phyloP scores from a whole-genome alignment of 1,140 invertebrate genomes.

The Chironomus striatipennis region DNA sequence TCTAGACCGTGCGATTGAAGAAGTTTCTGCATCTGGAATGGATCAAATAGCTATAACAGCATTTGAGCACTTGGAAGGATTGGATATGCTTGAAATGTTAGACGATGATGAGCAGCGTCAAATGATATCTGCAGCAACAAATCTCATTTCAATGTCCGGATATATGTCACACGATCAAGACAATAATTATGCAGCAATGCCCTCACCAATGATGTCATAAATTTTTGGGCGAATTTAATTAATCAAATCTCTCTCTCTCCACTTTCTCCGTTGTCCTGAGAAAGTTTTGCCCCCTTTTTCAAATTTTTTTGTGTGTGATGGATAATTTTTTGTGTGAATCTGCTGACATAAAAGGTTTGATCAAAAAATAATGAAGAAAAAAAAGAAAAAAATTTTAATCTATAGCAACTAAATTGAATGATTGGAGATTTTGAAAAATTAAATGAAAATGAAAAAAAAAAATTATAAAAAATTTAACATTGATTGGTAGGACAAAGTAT shows the following conservation, averaged over 20 bases:
- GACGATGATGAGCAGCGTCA: background rate
- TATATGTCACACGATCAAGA: conserved; percentile 1
- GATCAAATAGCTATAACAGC: background rate
- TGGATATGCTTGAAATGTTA: conserved; percentile 16
- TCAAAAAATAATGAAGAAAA: background rate
- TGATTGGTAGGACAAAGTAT: conserved; percentile 3
- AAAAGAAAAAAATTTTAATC: background rate
- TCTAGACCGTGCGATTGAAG: conserved; percentile 15
- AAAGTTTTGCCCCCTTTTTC: background rate
- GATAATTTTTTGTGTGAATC: background rate
- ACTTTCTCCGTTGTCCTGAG: too few species aligned
- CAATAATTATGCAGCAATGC: conserved; percentile 15
- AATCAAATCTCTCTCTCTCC: background rate
- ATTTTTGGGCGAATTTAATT: background rate
- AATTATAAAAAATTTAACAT: too few species aligned
- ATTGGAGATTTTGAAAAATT: background rate
- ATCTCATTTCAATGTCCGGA: conserved; percentile 1
- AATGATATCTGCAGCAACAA: conserved; percentile 20
- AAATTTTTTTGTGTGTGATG: background rate
- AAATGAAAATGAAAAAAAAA: background rate
- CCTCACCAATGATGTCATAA: conserved; percentile 15
- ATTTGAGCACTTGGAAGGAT: conserved; percentile 6
- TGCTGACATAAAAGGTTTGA: background rate
- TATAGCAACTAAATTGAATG: background rate
- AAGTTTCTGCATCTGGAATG: conserved; percentile 10